phyloP scores from a whole-genome alignment of 2,888 invertebrate species.

The Stenotaenia linearis region DNA sequence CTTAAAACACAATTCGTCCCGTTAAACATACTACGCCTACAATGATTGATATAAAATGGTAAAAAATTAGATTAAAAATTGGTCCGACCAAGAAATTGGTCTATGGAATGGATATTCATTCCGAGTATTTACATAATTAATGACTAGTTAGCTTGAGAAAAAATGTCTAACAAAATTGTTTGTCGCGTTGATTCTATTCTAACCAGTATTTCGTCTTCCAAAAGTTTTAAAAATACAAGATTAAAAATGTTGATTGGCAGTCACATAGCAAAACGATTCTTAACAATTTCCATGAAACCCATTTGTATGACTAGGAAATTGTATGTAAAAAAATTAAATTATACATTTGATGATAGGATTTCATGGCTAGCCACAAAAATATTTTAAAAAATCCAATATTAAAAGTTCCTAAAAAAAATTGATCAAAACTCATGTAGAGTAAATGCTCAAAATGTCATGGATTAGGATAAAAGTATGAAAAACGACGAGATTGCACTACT shows the following conservation, averaged over 20 bases:
- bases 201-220: not conserved
- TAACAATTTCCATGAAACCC: not conserved
- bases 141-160: too few species aligned
- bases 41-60: too few species aligned
- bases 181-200: not conserved
- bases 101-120: too few species aligned
- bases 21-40: too few species aligned
- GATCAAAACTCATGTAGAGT: not conserved
- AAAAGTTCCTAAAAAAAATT: not conserved
- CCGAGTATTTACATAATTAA: too few species aligned
- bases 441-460: not conserved
- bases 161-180: too few species aligned
- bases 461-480: not conserved
- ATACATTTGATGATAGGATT: not conserved
- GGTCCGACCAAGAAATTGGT: too few species aligned
- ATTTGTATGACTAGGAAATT: not conserved
- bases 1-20: too few species aligned
- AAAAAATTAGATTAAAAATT: too few species aligned
- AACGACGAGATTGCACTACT: not conserved
- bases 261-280: not conserved
- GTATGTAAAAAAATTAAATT: too few species aligned
- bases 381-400: not conserved
- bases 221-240: not conserved
- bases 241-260: not conserved
- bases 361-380: not conserved